Base-by-base conservation (phyloP, 2,888 invertebrate genomes). In the Lithophane leautieri region DNA sequence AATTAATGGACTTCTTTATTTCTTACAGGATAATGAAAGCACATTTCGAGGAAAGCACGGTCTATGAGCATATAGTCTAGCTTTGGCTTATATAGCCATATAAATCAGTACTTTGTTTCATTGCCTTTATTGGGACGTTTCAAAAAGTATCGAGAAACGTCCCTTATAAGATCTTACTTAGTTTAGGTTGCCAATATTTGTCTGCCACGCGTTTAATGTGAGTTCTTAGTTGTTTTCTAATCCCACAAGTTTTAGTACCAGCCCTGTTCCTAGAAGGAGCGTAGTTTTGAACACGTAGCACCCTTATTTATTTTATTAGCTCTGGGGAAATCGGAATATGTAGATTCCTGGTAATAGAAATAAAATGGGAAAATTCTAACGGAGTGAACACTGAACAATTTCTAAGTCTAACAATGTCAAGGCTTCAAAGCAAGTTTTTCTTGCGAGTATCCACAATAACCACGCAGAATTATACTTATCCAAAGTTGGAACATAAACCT, bases 301-400 rank as follows among this genome's bases (percentile, higher is more conserved):
- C 19, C 28, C 60, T 74, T 66, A 66, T 74, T 65, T 80, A 74
- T 69, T 74, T 34, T 50, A 54, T 66, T 47, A 25, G 40, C 60
- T 47, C 79, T 50, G 4, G 60, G 42, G 54, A 56, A 80, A 73
- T 68, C 28, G 22, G 9, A 52, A 52, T 60, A 25, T 60, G 42
- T 65, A 60, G 12, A 47, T 76, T 44, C 25, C 42, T 68, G n/a
- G 14, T 63, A 69, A 19, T 54, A 56, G 47, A 56, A 70, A 60
- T 50, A 50, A 50, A 4, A 50, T 25, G 9, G 4, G 34, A 50
- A 61, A 40, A 25, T 16, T 70, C 16, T 69, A 58, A 70, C 19
- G 7, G 11, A 25, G n/a, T 47, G 34, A 11, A 14, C 7, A 73
- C 25, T 66, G 65, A 16, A n/a, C 4, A 14, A 34, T 63, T 22